Base-by-base conservation (phyloP, 2,888 invertebrate genomes). In the Asteroscopus sphinx region DNA sequence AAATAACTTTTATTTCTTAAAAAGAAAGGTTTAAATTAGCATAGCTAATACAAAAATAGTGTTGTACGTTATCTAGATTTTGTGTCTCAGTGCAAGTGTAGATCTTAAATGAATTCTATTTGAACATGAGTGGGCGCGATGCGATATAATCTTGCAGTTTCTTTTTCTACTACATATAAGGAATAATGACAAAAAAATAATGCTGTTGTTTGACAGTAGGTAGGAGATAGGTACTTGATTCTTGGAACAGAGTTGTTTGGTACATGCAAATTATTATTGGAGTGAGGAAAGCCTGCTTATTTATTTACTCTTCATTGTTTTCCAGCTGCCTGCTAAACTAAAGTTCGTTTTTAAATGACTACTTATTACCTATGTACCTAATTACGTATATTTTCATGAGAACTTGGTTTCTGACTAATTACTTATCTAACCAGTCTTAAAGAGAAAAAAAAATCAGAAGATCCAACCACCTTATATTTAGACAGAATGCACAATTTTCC, bases 21-120 rank as follows among this genome's bases (percentile, higher is more conserved):
- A 8, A 0, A 0, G 15, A 40, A 67, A 30, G 40, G 51, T 44
- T 2, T 33, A 60, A 8, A 46, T 42, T 54, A 54, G 28, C 35
- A 47, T 40, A 33, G 9, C 15, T 28, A 15, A 6, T 7, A 12
- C 1, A 2, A 8, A 39, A 2, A 3, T 16, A 15, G 17, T 44
- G 6, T 15, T 32, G 7, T 4, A 35, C 42, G 21, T 36, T 45
- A 55, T 66, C 61, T 66, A 47, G 55, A 67, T 67, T 46, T 46
- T 47, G 21, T 9, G 17, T 26, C 11, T 33, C 36, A 40, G 21
- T 40, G n/a, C 48, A 32, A 54, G 8, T 21, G 33, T 16, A 9
- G 21, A n/a, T 53, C 26, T 11, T n/a, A 54, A 42, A 49, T 45
- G 6, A 39, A 49, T 54, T 66, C 17, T 13, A 37, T 26, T 33